phyloP scores from a whole-genome alignment of 1,140 invertebrate genomes.

The Sitophilus oryzae region DNA sequence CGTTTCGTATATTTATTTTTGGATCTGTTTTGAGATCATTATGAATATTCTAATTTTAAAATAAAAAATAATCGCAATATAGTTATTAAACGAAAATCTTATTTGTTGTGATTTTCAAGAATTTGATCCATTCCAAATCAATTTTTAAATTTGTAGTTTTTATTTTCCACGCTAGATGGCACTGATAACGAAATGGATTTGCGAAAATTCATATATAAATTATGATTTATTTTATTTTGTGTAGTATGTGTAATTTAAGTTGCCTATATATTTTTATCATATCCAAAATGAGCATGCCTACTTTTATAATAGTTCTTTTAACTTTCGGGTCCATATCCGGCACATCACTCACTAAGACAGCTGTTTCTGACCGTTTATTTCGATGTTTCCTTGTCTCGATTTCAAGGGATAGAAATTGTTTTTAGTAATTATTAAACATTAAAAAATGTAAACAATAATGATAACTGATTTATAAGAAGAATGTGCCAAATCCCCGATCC shows the following conservation, averaged over 20 bases:
- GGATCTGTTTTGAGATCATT: slow-evolving; percentile 34
- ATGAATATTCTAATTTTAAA: slow-evolving; percentile 2
- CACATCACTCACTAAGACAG: no score
- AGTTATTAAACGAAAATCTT: no score
- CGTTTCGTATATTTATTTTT: slow-evolving; percentile 36
- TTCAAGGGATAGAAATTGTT: background rate
- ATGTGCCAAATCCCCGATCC: slow-evolving; percentile 37
- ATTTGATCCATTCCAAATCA: no score
- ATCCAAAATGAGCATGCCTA: no score
- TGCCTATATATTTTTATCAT: no score
- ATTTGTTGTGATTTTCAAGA: slow-evolving; percentile 10
- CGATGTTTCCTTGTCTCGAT: background rate
- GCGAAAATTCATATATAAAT: no score
- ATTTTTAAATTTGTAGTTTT: no score
- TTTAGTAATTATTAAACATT: slow-evolving; percentile 6
- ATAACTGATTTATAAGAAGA: slow-evolving; percentile 32
- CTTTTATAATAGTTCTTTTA: no score
- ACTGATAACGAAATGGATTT: background rate
- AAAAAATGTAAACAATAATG: slow-evolving; percentile 30
- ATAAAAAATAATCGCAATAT: no score
- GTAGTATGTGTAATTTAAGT: no score
- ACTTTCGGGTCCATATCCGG: no score
- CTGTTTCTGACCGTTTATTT: slow-evolving; percentile 17
- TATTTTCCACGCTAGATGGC: background rate
- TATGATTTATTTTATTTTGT: no score